These are phyloP conservation scores for Lepilemur septentrionalis DNA, from an alignment of 2,797 vertebrate genomes.

Conservation along the genomic window DNA sequence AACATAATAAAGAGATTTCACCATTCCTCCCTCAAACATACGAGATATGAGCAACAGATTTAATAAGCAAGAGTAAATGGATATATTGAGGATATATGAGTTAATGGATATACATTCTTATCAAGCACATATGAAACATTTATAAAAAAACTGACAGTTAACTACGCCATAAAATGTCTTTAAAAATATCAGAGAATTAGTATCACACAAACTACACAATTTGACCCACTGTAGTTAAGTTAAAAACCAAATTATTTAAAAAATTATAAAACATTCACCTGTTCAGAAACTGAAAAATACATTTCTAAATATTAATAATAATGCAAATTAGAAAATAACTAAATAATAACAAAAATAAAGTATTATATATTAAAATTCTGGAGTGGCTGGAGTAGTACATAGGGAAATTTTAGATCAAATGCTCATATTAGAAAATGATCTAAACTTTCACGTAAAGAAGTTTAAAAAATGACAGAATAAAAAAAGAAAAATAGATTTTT, in stretches of 20 bases:
- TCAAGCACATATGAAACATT: slow-evolving; percentile 22
- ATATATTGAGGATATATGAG: no score
- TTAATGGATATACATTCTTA: neutral
- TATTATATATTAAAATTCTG: slow-evolving; percentile 29
- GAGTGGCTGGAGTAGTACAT: neutral
- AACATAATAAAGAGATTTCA: neutral
- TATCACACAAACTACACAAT: neutral
- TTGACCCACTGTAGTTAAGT: neutral
- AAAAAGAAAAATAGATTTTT: slow-evolving; percentile 24
- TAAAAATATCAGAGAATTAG: slow-evolving; percentile 36
- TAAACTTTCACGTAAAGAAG: neutral
- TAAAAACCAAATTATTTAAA: slow-evolving; percentile 32
- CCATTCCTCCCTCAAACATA: neutral
- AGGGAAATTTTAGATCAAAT: slow-evolving; percentile 31
- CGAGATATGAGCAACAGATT: neutral
- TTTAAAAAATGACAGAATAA: neutral
- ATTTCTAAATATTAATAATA: slow-evolving; percentile 23
- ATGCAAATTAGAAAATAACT: neutral
- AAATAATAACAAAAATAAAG: neutral
- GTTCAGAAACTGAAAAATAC: slow-evolving; percentile 21
- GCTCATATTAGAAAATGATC: slow-evolving; percentile 25
- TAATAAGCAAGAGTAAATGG: neutral
- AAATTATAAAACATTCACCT: neutral
- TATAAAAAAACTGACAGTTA: neutral
- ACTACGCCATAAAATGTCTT: neutral